These are phyloP conservation scores for Peromyscus californicus DNA, from an alignment of 2,113 vertebrate genomes.

Conservation along the genomic window DNA sequence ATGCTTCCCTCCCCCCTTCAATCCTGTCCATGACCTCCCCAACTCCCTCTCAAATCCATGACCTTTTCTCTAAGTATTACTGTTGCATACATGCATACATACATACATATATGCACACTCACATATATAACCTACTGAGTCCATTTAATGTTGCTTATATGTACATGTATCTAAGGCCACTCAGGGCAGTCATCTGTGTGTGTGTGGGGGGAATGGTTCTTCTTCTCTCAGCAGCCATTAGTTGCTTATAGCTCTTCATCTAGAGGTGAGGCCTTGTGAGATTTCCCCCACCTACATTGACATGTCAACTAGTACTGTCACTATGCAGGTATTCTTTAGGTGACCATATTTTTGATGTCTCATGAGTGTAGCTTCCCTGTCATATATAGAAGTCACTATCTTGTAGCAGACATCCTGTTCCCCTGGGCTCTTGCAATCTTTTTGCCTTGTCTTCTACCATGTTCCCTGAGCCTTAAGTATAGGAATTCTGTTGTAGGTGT, in stretches of 20 bases:
- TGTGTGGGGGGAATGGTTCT: background rate
- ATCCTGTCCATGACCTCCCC: background rate
- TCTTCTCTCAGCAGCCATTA: background rate
- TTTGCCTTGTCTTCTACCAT: background rate
- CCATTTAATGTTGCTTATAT: background rate
- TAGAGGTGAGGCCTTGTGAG: background rate
- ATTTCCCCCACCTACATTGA: background rate
- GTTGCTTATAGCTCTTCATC: background rate
- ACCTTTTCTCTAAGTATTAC: background rate
- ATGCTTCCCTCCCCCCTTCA: background rate
- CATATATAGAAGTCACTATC: background rate
- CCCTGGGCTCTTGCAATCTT: background rate
- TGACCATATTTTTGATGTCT: background rate
- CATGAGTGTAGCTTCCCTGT: background rate
- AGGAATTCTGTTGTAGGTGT: background rate
- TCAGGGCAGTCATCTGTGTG: background rate
- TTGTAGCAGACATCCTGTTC: background rate
- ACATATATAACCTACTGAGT: background rate
- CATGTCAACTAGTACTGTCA: background rate
- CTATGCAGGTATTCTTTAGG: background rate
- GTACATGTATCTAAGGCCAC: background rate
- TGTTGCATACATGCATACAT: background rate
- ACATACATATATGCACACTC: background rate
- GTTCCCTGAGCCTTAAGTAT: background rate
- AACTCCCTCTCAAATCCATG: background rate